Evolutionary conservation across 2,113 vertebrate genomes (phyloP).

Genomic region (Mormyrus iriodes): DNA sequence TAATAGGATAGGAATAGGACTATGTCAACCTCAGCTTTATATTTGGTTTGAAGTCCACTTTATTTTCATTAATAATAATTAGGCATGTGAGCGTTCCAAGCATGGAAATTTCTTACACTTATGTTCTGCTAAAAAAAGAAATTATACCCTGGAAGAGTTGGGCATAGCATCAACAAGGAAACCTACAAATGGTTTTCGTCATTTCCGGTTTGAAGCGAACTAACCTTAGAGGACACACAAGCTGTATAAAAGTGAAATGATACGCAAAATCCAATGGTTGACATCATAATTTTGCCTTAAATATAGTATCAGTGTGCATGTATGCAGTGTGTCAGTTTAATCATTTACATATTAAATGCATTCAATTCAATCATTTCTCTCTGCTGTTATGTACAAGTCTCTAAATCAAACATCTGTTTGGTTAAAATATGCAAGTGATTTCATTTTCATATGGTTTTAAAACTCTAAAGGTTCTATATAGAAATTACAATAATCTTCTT

Average conservation of each 20-base stretch:
- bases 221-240: not conserved
- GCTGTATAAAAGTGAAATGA: not conserved
- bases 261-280: not conserved
- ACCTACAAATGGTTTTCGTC: not conserved
- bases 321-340: slow-evolving; percentile 55
- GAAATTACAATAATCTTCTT: slow-evolving; percentile 69
- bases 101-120: not conserved
- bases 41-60: not conserved
- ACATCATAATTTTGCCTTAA: not conserved
- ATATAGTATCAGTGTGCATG: slow-evolving; percentile 30
- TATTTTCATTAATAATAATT: not conserved
- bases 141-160: not conserved
- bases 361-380: slow-evolving; percentile 46
- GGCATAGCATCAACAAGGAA: not conserved
- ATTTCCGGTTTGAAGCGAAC: not conserved
- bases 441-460: slow-evolving; percentile 44
- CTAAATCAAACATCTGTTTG: slow-evolving; percentile 48
- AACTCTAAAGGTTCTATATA: slow-evolving; percentile 57
- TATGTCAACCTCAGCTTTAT: not conserved
- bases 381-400: slow-evolving; percentile 33
- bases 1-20: not conserved
- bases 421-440: slow-evolving; percentile 55
- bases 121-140: not conserved
- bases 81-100: not conserved
- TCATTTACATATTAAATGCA: slow-evolving; percentile 62